These are phyloP conservation scores for Neogobius melanostomus DNA, from an alignment of 2,113 vertebrate genomes.

Conservation along the genomic window DNA sequence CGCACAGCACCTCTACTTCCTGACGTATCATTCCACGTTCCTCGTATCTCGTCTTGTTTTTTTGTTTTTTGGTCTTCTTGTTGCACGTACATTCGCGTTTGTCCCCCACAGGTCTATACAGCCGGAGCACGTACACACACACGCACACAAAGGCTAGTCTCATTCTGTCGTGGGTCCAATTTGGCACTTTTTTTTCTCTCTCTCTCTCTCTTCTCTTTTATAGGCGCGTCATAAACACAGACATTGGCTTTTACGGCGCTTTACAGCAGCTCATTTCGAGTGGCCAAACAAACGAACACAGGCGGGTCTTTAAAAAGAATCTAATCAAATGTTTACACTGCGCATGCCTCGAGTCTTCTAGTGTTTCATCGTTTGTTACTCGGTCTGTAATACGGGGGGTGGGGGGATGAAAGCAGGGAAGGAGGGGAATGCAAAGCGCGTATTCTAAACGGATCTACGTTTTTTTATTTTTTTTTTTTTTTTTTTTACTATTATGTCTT, in stretches of 20 bases:
- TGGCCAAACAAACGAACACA: conserved; percentile 3
- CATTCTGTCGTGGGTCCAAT: conserved; percentile 40
- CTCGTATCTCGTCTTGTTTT: not conserved
- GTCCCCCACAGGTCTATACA: not conserved
- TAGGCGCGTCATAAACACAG: conserved; percentile 56
- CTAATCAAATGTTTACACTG: conserved; percentile 70
- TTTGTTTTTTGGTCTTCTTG: not conserved
- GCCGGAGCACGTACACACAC: not conserved
- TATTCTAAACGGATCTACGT: conserved; percentile 26
- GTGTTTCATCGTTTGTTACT: conserved; percentile 17
- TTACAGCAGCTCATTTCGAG: conserved; percentile 15
- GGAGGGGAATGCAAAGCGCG: conserved; percentile 35
- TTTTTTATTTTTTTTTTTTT: conserved; percentile 48
- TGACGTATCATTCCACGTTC: not conserved
- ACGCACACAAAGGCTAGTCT: not conserved
- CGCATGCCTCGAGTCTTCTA: conserved; percentile 65
- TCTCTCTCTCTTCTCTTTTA: conserved; percentile 26
- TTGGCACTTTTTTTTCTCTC: conserved; percentile 21
- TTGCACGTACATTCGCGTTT: not conserved
- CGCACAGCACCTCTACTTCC: not conserved
- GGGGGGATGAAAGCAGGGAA: too few species aligned
- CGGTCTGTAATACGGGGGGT: too few species aligned
- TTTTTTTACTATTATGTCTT: conserved; percentile 52
- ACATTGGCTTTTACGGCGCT: conserved; percentile 38
- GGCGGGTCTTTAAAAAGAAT: conserved; percentile 8